Percentiles rank a stretch among this genome's conserved stretches.
These are phyloP conservation scores for Asbolus verrucosus DNA, from an alignment of 1,140 invertebrate species.

Conservation along the genomic window DNA sequence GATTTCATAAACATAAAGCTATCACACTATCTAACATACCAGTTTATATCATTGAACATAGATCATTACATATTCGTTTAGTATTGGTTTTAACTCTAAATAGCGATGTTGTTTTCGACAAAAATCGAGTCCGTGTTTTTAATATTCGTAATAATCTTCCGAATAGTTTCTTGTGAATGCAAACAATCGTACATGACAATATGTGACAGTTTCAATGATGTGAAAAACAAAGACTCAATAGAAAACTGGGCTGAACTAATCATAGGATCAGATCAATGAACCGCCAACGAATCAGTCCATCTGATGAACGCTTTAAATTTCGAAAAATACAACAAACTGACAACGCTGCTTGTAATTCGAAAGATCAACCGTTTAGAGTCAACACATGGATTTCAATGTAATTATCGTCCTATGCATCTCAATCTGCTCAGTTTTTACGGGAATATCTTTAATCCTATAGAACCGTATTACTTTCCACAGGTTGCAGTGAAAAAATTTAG, in stretches of 20 bases:
- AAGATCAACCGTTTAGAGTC: background rate
- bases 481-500: background rate
- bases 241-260: background rate
- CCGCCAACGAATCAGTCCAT: background rate
- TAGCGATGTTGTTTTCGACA: too few species aligned
- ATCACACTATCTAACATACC: too few species aligned
- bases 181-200: constrained; percentile 18
- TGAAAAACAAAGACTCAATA: background rate
- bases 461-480: constrained; percentile 6
- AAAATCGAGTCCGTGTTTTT: background rate
- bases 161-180: background rate
- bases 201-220: constrained; percentile 15
- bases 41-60: too few species aligned
- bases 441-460: background rate
- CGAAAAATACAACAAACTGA: constrained; percentile 2
- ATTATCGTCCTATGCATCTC: background rate
- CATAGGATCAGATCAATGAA: constrained; percentile 2
- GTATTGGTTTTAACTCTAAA: too few species aligned
- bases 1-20: too few species aligned
- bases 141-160: background rate
- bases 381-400: background rate
- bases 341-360: background rate
- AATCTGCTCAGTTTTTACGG: constrained; percentile 6
- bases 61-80: too few species aligned
- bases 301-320: constrained; percentile 1